Conservation (phyloP, 2,888 invertebrate species). For the Aleiodes leptofemur region DNA sequence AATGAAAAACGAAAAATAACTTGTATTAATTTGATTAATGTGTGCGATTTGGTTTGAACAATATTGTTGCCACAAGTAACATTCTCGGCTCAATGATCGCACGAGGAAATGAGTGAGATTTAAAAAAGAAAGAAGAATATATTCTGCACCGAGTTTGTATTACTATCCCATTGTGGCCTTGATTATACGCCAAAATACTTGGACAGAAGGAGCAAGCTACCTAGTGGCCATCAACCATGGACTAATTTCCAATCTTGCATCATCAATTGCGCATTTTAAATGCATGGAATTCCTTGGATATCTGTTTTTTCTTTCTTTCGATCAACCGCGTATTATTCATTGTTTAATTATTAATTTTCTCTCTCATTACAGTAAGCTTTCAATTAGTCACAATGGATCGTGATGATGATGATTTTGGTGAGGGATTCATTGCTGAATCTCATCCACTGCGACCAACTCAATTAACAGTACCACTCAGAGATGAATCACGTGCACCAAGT, state of each 20-base stretch:
- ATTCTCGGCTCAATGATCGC: conserved; percentile 20
- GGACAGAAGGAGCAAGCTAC: conserved; percentile 67
- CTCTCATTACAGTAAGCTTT: conserved; percentile 38
- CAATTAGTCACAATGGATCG: conserved; percentile 64
- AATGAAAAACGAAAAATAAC: too few species aligned
- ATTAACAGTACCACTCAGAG: conserved; percentile 74
- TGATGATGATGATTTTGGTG: conserved; percentile 75
- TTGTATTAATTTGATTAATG: too few species aligned
- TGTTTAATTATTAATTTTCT: conserved; percentile 1
- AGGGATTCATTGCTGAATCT: conserved; percentile 78
- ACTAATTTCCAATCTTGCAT: conserved; percentile 59
- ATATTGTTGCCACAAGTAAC: conserved; percentile 34
- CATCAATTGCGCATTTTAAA: conserved; percentile 26
- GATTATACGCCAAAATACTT: conserved; percentile 70
- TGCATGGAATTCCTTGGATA: conserved; percentile 11
- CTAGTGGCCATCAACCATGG: conserved; percentile 61
- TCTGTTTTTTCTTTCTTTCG: neutral
- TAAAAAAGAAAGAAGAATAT: neutral
- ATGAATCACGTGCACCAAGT: conserved; percentile 75
- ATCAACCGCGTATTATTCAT: neutral
- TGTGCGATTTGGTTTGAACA: too few species aligned
- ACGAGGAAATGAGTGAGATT: neutral
- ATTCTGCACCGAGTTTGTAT: conserved; percentile 46
- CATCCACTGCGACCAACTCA: conserved; percentile 77
- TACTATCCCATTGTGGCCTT: conserved; percentile 69